These are phyloP conservation scores for Bedellia somnulentella DNA, from an alignment of 2,888 invertebrate genomes.

Conservation along the genomic window DNA sequence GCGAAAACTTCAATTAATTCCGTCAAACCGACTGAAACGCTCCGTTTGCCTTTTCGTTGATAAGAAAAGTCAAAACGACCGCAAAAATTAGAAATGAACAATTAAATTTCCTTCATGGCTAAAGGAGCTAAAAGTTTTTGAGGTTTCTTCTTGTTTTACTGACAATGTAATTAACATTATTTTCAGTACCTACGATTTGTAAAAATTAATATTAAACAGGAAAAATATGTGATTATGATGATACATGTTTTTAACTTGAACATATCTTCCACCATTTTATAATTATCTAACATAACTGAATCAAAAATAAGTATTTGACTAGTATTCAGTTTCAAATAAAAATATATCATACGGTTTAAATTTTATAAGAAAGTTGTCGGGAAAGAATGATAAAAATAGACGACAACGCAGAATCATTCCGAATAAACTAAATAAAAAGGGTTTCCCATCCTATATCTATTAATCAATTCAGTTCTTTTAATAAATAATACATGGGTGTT, in stretches of 20 bases:
- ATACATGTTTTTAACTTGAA: neutral
- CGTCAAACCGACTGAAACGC: slow-evolving; percentile 27
- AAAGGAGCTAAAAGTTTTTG: slow-evolving; percentile 18
- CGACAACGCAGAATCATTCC: too few species aligned
- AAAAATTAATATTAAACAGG: neutral
- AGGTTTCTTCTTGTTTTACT: slow-evolving; percentile 14
- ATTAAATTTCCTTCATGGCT: slow-evolving; percentile 28
- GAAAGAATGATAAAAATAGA: too few species aligned
- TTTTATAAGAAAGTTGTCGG: too few species aligned
- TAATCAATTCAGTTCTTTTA: too few species aligned
- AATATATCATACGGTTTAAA: too few species aligned
- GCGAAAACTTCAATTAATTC: slow-evolving; percentile 44
- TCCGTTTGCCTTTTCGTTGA: slow-evolving; percentile 14
- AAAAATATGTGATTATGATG: neutral
- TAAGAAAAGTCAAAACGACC: slow-evolving; percentile 26
- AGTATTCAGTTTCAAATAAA: too few species aligned
- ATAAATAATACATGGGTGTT: neutral
- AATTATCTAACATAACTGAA: too few species aligned
- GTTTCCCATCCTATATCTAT: too few species aligned
- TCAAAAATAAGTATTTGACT: too few species aligned
- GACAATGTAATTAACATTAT: too few species aligned
- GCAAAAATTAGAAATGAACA: slow-evolving; percentile 26
- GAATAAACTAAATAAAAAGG: too few species aligned
- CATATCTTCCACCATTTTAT: neutral
- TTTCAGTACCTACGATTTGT: too few species aligned